Conservation (phyloP, 2,888 invertebrate species). For the Cataglyphis rosenhaueri region DNA sequence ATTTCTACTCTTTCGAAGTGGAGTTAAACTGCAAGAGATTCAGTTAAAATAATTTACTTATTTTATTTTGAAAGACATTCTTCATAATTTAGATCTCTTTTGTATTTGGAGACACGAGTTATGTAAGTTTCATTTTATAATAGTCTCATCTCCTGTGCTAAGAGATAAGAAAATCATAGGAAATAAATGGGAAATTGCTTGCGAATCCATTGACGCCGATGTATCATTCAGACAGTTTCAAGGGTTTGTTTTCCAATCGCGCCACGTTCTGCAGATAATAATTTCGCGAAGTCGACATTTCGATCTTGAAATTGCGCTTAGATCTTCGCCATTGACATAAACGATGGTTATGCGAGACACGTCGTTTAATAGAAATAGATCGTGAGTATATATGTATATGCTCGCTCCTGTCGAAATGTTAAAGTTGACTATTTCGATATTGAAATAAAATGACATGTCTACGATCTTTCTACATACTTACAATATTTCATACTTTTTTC, state of each 20-base stretch:
- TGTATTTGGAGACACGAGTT: background rate
- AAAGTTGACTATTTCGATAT: slow-evolving; percentile 7
- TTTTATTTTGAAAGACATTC: background rate
- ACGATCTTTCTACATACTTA: background rate
- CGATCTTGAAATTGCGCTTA: slow-evolving; percentile 41
- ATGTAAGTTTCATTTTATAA: slow-evolving; percentile 34
- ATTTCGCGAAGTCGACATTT: slow-evolving; percentile 46
- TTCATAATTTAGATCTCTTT: background rate
- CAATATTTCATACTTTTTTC: background rate
- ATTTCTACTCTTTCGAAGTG: background rate
- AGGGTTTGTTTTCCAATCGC: slow-evolving; percentile 45
- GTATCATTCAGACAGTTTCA: slow-evolving; percentile 37
- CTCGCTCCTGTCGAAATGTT: slow-evolving; percentile 23
- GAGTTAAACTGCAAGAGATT: background rate
- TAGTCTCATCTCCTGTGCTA: slow-evolving; percentile 19
- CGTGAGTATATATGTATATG: background rate
- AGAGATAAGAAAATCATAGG: slow-evolving; percentile 45
- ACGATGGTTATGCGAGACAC: slow-evolving; percentile 37
- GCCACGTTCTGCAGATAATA: slow-evolving; percentile 42
- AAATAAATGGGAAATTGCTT: slow-evolving; percentile 56
- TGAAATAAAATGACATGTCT: slow-evolving; percentile 1
- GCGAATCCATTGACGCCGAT: slow-evolving; percentile 41
- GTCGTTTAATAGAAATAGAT: slow-evolving; percentile 43
- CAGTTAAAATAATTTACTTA: background rate
- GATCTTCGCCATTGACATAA: slow-evolving; percentile 39